Base-by-base conservation (phyloP, 92 coral and sea anemone species). In the Muricea muricata region DNA sequence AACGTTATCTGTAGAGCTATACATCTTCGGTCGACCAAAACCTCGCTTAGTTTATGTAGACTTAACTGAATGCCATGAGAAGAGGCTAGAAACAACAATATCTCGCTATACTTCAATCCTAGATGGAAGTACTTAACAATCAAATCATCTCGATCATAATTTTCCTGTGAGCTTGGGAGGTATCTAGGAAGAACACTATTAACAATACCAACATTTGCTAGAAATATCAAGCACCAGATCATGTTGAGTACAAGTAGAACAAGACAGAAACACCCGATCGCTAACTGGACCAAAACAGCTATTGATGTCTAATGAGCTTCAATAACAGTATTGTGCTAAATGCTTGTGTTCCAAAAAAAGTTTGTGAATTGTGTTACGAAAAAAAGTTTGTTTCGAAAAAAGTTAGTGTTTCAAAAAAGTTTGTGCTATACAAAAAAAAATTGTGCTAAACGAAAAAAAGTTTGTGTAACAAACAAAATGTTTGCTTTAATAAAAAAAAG, bases 41-140 rank as follows among this genome's bases (percentile, higher is more conserved):
- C 86, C 78, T 81, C 33, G 52, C n/a, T n/a, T n/a, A n/a, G n/a
- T n/a, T n/a, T n/a, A n/a, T n/a, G 70, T 47, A 81, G 68, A 75
- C 85, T 45, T 41, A 67, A 30, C 57, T 46, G 85, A 26, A 81
- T 81, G 78, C 79, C 86, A 67, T 66, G 86, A 33, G 47, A 82
- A 48, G 73, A 76, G 35, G 61, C 35, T 29, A 68, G 48, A 50
- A 82, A 82, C 71, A 45, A 67, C 57, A 82, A 60, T 24, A 67
- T 67, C 69, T 68, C 78, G 32, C 67, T 82, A 78, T 82, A 82
- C 42, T 82, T 82, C 73, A 82, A 48, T 50, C 86, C 86, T 48
- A 81, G 65, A 58, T 32, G 35, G 61, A 81, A 42, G 77, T 65
- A 65, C 48, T 29, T 65, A 28, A 24, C 77, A 47, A 67, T 82